Base-by-base conservation (phyloP, 2,888 invertebrate species). In the Drosophila monieri region DNA sequence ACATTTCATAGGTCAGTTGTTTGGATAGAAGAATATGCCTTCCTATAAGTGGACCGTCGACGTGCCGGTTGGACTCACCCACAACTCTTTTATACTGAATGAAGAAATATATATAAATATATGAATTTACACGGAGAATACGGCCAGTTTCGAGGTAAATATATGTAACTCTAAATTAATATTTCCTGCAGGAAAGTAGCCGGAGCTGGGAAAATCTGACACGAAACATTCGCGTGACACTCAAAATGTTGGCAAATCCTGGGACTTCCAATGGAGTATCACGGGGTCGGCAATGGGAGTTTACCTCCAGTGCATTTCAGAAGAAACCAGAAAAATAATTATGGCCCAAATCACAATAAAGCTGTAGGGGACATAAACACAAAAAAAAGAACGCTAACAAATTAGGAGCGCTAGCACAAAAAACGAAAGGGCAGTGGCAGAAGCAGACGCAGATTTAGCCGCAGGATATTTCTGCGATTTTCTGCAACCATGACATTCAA, bases 181-280 rank as follows among this genome's bases (percentile, higher is more conserved):
- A 73, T 60, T 62, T 62, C 9, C 57, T 43, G 66, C 66, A 78
- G 69, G 9, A 76, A 84, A 79, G 85, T 75, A 67, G 76, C 73
- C 62, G 79, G 74, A 72, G 73, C 69, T 74, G 71, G 69, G 73
- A 57, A 81, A 86, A 84, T 84, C 86, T 81, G 86, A 84, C 84
- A 76, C 67, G 79, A 78, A 84, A 84, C 85, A 78, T 84, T 86
- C 73, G 76, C 84, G 76, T 84, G 84, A 84, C 85, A 86, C 75
- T 76, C 71, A 65, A 72, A 83, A 81, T 72, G 84, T 72, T 66
- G 74, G 67, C 48, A 27, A 64, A 57, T 71, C 49, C 44, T 23
- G 55, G 55, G 52, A 52, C 25, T n/a, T 32, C 15, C 5, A 27
- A 35, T 2, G 47, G 56, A 23, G 39, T 12, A 10, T 25, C 30